These are phyloP conservation scores for Betta splendens DNA, from an alignment of 2,797 vertebrate genomes.

Conservation along the genomic window DNA sequence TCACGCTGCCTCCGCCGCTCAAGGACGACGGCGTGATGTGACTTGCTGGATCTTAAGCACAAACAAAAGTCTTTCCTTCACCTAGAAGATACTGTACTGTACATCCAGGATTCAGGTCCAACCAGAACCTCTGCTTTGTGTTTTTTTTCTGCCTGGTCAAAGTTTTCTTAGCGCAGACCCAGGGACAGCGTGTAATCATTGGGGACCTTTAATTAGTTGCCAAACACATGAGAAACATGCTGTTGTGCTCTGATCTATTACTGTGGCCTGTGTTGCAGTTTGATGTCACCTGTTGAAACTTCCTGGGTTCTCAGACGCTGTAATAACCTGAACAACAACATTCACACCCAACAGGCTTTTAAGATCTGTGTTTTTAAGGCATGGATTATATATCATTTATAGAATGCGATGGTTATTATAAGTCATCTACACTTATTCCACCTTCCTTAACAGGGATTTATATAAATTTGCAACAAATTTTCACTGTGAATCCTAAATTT, in stretches of 20 bases:
- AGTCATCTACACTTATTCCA: background rate
- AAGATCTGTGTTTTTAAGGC: background rate
- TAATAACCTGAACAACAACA: background rate
- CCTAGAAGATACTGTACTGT: too few species aligned
- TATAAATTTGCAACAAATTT: background rate
- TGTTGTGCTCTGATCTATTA: background rate
- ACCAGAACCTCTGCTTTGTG: conserved; percentile 4
- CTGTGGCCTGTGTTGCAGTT: background rate
- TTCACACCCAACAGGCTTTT: background rate
- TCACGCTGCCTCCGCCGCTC: conserved; percentile 13
- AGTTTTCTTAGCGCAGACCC: conserved; percentile 14
- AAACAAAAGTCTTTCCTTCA: conserved; percentile 26
- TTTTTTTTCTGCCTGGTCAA: conserved; percentile 3
- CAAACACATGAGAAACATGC: conserved; percentile 30
- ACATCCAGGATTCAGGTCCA: conserved; percentile 12
- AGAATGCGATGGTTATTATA: background rate
- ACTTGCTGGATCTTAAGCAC: conserved; percentile 28
- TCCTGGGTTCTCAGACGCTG: background rate
- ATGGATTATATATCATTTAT: background rate
- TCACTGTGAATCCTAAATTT: background rate
- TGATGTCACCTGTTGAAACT: conserved; percentile 8
- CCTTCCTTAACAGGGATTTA: background rate
- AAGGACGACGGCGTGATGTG: conserved; percentile 30
- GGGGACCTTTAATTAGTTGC: conserved; percentile 40
- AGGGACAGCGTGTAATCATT: conserved; percentile 23